Base-by-base conservation (phyloP, 2,113 vertebrate species). In the Numida meleagris region DNA sequence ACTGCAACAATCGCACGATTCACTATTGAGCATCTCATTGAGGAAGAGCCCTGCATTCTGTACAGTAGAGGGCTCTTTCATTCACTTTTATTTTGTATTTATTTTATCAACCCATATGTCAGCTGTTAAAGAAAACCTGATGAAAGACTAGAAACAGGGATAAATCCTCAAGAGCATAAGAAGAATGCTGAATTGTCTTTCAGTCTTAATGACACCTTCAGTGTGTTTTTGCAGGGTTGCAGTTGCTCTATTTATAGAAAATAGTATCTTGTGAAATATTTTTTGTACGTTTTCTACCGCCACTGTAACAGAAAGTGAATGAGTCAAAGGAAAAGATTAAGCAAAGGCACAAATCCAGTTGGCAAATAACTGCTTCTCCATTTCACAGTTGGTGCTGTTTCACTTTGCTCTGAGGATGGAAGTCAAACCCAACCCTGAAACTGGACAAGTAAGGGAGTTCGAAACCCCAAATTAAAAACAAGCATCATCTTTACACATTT, bases 1-100 rank as follows among this genome's bases (percentile, higher is more conserved):
- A 93, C 53, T 46, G 46, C 70, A 94, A 90, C 90, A 97, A 93
- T 82, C 42, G 86, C 4, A 6, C 61, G 36, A 95, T 93, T 96
- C 93, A 86, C 57, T 84, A 18, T 51, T 75, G 76, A 88, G 50
- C 7, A 31, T 50, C 68, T 25, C 21, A 45, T 33, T 6, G 1
- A 9, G n/a, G 84, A 34, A 78, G 36, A 27, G 81, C 45, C 40
- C 81, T 48, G 63, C 12, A 4, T 55, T 82, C 77, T 63, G 45
- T 34, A 45, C 4, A 1, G 81, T 12, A 82, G 21, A 88, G 45
- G 48, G 46, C 38, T 88, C 85, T 82, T 86, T 48, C 62, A 83
- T n/a, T 61, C 34, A 14, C 63, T 74, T 87, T 42, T 40, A 77
- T 53, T 91, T 74, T 6, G 6, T 73, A 29, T 83, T 90, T 86